Evolutionary conservation across 2,113 vertebrate genomes (phyloP).

Genomic region (Pionites leucogaster): DNA sequence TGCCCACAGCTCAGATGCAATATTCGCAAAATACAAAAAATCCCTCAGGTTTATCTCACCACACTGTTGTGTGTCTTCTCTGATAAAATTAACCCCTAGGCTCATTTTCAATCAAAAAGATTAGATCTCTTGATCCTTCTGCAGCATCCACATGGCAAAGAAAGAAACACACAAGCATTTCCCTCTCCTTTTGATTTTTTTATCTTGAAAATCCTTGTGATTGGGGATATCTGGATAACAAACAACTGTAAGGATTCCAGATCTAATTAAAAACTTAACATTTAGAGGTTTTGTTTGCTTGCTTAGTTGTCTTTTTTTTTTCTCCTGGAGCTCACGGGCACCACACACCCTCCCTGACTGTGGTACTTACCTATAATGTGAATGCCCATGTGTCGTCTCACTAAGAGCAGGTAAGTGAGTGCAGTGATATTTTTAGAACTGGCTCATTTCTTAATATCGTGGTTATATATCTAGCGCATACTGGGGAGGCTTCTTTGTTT

Average conservation of each 20-base stretch:
- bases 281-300: neutral
- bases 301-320: neutral
- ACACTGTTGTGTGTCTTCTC: neutral
- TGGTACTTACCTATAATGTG: accelerated
- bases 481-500: neutral
- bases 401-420: accelerated
- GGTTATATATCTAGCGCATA: accelerated
- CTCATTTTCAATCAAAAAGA: neutral
- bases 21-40: neutral
- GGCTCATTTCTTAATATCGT: neutral
- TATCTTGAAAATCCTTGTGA: neutral
- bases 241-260: neutral
- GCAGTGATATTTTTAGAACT: neutral
- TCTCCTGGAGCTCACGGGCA: accelerated
- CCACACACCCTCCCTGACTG: accelerated
- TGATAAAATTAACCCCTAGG: neutral
- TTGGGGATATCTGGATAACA: neutral
- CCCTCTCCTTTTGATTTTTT: neutral
- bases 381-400: accelerated
- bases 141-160: neutral
- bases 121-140: neutral
- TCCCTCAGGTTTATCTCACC: neutral
- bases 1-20: neutral
- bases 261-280: neutral
- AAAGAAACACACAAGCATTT: neutral